Evolutionary conservation across 2,113 vertebrate genomes (phyloP), one percentile per base, ranked within the genome.

Genomic region (Tonatia bakeri): DNA sequence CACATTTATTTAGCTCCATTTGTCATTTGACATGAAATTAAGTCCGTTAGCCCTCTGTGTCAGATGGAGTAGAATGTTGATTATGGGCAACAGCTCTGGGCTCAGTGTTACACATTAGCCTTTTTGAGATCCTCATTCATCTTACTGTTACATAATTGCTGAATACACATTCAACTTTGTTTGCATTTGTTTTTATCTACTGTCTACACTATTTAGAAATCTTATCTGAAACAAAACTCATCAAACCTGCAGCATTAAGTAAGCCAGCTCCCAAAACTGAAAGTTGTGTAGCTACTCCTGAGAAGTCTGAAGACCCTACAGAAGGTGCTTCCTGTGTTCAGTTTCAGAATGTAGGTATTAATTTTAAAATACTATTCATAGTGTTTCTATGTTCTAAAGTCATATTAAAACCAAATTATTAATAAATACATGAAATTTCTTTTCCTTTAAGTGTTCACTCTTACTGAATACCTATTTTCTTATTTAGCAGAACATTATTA

Each of bases 181-280:
- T 94, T 84, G 12, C 26, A 61, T 84, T 92, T 94, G 36, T 64
- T 97, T 3, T 96, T 97, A 95, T 95, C 16, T 24, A 91, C 97
- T 93, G 16, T 97, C 88, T 92, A 56, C 33, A 95, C 94, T 97
- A 97, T 86, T 97, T 98, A 99, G 98, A 98, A 77, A 93, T 92
- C 33, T 98, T 98, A 50, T 98, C 98, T 96, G 91, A 96, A 97
- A 98, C 98, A 83, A 98, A 97, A 89, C 87, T 98, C 88, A 98
- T 98, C 94, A 98, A 96, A 94, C 96, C 98, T 97, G 96, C 98
- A 96, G 83, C 83, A 70, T 19, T 96, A 80, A 84, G 47, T 75
- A 97, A 97, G 92, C 50, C 88, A 80, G 3, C 67, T 95, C 85
- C 38, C 7, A 94, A 95, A 94, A 96, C 47, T 77, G 94, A 45